Evolutionary conservation across 2,797 vertebrate species (phyloP).

Genomic region (Spheniscus humboldti): DNA sequence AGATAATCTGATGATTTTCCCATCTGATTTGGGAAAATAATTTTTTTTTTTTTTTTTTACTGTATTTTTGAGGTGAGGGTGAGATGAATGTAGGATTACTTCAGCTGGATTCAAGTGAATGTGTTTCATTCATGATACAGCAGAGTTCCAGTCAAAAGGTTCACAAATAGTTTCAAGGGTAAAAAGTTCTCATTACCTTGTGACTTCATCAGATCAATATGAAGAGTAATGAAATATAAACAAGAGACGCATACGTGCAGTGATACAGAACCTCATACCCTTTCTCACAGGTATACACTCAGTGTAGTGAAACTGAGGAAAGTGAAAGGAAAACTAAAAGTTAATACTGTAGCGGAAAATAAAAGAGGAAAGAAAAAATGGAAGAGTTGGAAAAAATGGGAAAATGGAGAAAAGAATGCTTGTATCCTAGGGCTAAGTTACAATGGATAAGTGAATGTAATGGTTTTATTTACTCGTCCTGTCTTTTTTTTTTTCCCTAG

Average conservation of each 20-base stretch:
- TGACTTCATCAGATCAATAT: background rate
- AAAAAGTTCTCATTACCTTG: background rate
- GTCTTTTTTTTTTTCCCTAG: background rate
- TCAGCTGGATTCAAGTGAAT: background rate
- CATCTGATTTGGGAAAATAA: background rate
- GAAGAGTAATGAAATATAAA: background rate
- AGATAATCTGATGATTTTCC: no score
- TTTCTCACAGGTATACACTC: background rate
- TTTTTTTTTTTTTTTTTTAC: background rate
- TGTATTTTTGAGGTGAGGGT: background rate
- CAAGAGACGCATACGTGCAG: rapidly evolving
- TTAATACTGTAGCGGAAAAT: background rate
- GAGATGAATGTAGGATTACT: background rate
- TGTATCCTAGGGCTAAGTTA: background rate
- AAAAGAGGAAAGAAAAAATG: background rate
- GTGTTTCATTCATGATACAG: background rate
- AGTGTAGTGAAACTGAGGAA: background rate
- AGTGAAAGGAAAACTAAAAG: background rate
- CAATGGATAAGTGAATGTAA: background rate
- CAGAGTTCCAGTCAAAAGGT: background rate
- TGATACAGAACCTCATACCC: background rate
- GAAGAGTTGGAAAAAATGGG: background rate
- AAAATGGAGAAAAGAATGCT: background rate
- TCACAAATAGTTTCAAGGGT: background rate
- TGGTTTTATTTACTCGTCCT: background rate